These are phyloP conservation scores for Parnassius orleans DNA, from an alignment of 2,888 invertebrate genomes.

Conservation along the genomic window DNA sequence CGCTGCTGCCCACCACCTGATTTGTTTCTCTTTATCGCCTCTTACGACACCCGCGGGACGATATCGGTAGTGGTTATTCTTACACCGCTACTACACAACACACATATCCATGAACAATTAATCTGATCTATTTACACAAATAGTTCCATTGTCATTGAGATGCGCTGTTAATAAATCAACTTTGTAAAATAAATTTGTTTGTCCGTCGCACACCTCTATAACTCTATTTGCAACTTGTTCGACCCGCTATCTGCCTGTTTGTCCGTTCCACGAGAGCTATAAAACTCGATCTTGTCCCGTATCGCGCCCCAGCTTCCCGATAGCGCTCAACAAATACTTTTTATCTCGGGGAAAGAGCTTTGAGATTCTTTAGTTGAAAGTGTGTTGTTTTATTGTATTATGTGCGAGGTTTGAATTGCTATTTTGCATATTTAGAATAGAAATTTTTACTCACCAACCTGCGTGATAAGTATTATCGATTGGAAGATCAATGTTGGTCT, in stretches of 20 bases:
- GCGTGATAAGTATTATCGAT: too few species aligned
- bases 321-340: constrained; percentile 37
- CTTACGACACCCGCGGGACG: too few species aligned
- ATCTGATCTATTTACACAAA: too few species aligned
- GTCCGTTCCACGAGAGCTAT: constrained; percentile 36
- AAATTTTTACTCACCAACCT: too few species aligned
- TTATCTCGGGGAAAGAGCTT: constrained; percentile 28
- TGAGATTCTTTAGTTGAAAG: constrained; percentile 15
- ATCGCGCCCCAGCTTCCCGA: constrained; percentile 28
- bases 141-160: too few species aligned
- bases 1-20: too few species aligned
- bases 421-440: constrained; percentile 1
- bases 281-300: constrained; percentile 37
- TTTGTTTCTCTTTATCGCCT: too few species aligned
- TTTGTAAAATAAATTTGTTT: constrained; percentile 8
- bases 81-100: too few species aligned
- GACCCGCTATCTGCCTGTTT: constrained; percentile 36
- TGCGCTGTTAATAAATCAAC: not conserved
- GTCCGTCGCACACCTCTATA: constrained; percentile 2
- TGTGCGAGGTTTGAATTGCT: not conserved
- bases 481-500: too few species aligned
- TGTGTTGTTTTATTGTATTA: constrained; percentile 13
- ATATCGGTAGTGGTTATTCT: too few species aligned
- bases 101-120: too few species aligned
- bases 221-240: constrained; percentile 18